Base-by-base conservation (phyloP, 2,888 invertebrate species). In the Dryococelus australis region DNA sequence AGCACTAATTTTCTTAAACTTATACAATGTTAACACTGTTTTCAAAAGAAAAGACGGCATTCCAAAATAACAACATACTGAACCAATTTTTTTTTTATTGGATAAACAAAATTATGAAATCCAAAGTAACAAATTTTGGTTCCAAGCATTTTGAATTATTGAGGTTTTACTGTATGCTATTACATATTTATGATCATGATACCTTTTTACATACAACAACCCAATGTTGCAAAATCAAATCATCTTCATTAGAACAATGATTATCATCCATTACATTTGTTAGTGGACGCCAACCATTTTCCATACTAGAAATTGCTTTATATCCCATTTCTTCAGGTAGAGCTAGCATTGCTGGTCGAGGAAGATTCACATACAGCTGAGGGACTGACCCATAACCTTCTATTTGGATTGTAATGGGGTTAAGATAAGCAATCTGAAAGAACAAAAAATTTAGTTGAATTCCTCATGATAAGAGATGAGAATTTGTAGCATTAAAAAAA, bases 311-410 rank as follows among this genome's bases (percentile, higher is more conserved):
- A 84, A 95, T 93, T 3, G 94, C 94, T 80, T 88, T 87, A 90
- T 95, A 95, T 83, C 94, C 94, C 26, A 93, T 89, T 89, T 92
- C 91, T 20, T 91, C 90, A 88, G 91, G 89, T 78, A 92, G 65
- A 16, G 28, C 35, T 43, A 65, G 83, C 0, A 65, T 79, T 24
- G n/a, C 90, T 20, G 93, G 92, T 88, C 94, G 93, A 16, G 93
- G 93, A 35, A 95, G 90, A 83, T 92, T 92, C 43, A 95, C 90
- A 90, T 94, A 94, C 51, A 95, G 91, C 92, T 95, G 95, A 5
- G 95, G 94, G 88, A 94, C 93, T 4, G 94, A 94, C 20, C 94
- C 94, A 92, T 93, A 94, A 53, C 95, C 95, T 89, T 92, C 92
- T 6, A 95, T 93, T 88, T 92, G 92, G 84, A 95, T 93, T 0